Evolutionary conservation across 2,888 invertebrate species (phyloP), one percentile per base, ranked within the genome.

Genomic region (Endotricha flammealis): DNA sequence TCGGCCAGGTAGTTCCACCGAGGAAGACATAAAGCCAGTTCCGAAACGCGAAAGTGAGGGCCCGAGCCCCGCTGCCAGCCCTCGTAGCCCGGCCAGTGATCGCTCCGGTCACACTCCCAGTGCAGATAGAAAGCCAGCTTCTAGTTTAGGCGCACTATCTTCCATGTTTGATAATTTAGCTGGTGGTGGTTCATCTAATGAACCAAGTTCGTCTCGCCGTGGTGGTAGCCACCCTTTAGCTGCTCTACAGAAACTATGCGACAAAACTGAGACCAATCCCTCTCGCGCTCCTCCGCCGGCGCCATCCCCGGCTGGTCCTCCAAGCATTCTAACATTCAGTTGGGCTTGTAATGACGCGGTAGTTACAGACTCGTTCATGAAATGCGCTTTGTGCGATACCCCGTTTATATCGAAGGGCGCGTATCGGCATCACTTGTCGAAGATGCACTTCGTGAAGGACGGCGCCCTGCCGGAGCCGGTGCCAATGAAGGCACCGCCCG

Each of bases 371-470:
- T 93, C 95, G 14, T 93, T 95, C 42, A 95, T 97, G 91, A 97
- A 97, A 78, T 97, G 97, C 80, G 95, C 96, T 36, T 94, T 96
- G 65, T 97, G 97, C 87, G 97, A 97, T 79, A 96, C 96, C 12
- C 96, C 96, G 13, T 98, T 98, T 75, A 95, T 96, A 53, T 97
- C 98, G 24, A 98, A 97, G 81, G 98, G 97, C 36, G 97, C 98
- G 7, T 98, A 97, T 80, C 91, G 98, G 61, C 98, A 98, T 77
- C 98, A 98, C 66, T 86, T 98, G 57, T 97, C 96, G 30, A 97
- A 97, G 81, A 95, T 96, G 92, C 97, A 97, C 76, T 96, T 97
- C 70, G 95, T 96, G 39, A 96, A 96, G 72, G 96, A 96, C 63
- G 94, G 95, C n/a, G 92, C 92, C 16, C 89, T 93, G 56, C 93